Conservation (phyloP, 2,113 vertebrate species). For the Psittacula cyanocephala region DNA sequence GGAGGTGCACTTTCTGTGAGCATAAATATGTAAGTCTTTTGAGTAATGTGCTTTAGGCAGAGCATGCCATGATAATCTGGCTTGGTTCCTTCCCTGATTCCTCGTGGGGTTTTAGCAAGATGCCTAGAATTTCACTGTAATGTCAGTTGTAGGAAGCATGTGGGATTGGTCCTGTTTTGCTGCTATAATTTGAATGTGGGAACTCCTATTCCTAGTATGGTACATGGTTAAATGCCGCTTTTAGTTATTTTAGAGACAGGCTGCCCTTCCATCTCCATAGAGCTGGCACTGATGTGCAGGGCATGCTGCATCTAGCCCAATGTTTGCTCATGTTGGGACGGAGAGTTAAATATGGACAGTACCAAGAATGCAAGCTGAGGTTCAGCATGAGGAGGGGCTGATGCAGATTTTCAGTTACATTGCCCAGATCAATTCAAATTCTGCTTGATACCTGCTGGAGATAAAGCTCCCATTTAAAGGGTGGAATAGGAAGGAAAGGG, state of each 20-base stretch:
- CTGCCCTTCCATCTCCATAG: not conserved
- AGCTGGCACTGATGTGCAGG: not conserved
- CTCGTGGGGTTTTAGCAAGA: not conserved
- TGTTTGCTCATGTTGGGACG: not conserved
- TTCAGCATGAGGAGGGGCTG: rapidly evolving
- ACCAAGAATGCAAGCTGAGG: not conserved
- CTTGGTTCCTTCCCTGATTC: not conserved
- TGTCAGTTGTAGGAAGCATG: not conserved
- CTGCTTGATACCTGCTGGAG: not conserved
- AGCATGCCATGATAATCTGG: rapidly evolving
- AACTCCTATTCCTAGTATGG: not conserved
- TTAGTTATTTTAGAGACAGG: not conserved
- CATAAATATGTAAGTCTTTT: not conserved
- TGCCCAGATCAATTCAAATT: not conserved
- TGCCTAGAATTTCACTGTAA: not conserved
- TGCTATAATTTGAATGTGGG: not conserved
- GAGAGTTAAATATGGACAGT: not conserved
- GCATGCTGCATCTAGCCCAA: not conserved
- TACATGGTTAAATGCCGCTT: not conserved
- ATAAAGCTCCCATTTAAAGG: not conserved
- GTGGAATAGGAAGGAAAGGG: slow-evolving; percentile 10
- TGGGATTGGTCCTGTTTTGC: not conserved
- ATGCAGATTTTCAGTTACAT: not conserved
- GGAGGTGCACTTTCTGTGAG: not conserved
- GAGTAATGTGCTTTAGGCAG: not conserved